A percentile compares a stretch with the other conserved stretches of the same genome.
These are phyloP conservation scores for Butorides virescens DNA, from an alignment of 2,113 vertebrate genomes.

Conservation along the genomic window DNA sequence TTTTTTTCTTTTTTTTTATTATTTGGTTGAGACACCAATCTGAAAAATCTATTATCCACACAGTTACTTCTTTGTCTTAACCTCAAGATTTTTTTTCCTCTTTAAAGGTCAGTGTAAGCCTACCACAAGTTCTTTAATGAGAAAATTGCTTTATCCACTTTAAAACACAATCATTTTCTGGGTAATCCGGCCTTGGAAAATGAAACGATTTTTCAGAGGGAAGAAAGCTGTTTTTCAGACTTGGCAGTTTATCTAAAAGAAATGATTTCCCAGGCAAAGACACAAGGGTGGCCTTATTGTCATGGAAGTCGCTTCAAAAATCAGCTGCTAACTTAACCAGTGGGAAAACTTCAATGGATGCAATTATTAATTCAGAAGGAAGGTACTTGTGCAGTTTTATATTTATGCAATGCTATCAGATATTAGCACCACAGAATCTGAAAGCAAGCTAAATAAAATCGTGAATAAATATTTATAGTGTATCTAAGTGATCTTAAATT, in stretches of 20 bases:
- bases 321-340: not conserved
- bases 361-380: constrained; percentile 12
- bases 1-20: not conserved
- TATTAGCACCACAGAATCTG: not conserved
- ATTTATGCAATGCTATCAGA: not conserved
- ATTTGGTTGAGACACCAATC: not conserved
- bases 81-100: not conserved
- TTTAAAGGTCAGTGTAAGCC: constrained; percentile 43
- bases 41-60: constrained; percentile 42
- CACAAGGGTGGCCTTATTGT: not conserved
- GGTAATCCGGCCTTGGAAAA: constrained; percentile 27
- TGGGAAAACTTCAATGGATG: not conserved
- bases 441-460: not conserved
- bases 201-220: constrained; percentile 15
- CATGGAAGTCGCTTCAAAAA: not conserved
- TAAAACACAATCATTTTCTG: constrained; percentile 54
- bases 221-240: constrained; percentile 17
- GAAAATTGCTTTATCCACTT: constrained; percentile 55
- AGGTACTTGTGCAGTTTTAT: not conserved
- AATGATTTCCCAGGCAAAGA: not conserved
- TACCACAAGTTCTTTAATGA: constrained; percentile 54
- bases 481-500: not conserved
- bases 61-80: constrained; percentile 20
- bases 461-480: constrained; percentile 2
- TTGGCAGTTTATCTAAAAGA: constrained; percentile 36